Evolutionary conservation across 2,797 vertebrate species (phyloP).

Genomic region (Peromyscus nudipes): DNA sequence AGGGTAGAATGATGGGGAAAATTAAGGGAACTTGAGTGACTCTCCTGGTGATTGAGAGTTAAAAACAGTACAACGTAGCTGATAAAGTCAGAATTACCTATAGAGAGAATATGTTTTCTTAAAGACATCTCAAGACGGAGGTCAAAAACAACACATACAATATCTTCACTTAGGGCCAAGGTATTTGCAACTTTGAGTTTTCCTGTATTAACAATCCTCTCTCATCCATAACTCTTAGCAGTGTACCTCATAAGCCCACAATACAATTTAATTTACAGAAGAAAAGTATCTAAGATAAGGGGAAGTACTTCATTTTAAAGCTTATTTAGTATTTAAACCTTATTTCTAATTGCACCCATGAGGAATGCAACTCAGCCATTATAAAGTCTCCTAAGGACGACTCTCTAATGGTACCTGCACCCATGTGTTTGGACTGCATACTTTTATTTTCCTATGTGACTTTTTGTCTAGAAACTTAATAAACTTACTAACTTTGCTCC

Average conservation of each 20-base stretch:
- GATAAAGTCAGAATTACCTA: not conserved
- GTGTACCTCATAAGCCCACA: not conserved
- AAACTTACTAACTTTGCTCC: not conserved
- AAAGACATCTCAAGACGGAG: not conserved
- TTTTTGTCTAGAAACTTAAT: not conserved
- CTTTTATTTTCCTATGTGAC: not conserved
- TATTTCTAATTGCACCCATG: not conserved
- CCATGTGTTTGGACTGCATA: not conserved
- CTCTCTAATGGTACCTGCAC: not conserved
- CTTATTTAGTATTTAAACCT: not conserved
- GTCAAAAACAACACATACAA: not conserved
- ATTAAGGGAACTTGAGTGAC: not conserved
- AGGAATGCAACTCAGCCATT: not conserved
- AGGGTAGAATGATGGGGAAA: not conserved
- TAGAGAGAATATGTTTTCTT: not conserved
- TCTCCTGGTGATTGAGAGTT: not conserved
- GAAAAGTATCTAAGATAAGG: not conserved
- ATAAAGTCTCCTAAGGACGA: not conserved
- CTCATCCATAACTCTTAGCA: not conserved
- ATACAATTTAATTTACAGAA: not conserved
- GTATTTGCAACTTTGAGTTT: not conserved
- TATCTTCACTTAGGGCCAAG: not conserved
- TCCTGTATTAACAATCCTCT: not conserved
- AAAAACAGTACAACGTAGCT: not conserved
- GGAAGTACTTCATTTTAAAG: not conserved